A percentile compares a stretch with the other conserved stretches of the same genome.
phyloP scores from a whole-genome alignment of 2,113 vertebrate species.

The Hippocampus barbouri region DNA sequence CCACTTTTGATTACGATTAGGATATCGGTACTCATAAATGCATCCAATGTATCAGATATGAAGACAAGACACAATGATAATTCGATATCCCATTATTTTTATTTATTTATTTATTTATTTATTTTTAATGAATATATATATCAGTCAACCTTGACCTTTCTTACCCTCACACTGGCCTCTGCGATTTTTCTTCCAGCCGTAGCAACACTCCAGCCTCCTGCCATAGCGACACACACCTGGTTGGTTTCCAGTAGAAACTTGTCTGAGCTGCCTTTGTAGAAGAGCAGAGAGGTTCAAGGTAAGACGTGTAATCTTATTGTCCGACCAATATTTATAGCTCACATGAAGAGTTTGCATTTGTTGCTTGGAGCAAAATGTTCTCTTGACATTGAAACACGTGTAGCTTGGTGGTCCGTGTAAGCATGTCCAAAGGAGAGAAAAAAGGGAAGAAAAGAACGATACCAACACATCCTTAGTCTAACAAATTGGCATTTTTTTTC shows the following conservation, averaged over 20 bases:
- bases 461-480: not conserved
- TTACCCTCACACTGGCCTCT: slow-evolving; percentile 91
- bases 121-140: not conserved
- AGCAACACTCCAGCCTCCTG: slow-evolving; percentile 85
- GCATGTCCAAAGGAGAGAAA: too few relatives aligned
- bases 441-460: not conserved
- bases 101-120: not conserved
- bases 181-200: slow-evolving; percentile 87
- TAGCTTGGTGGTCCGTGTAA: not conserved
- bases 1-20: not conserved
- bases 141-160: not conserved
- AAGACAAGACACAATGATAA: not conserved
- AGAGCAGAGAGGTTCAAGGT: slow-evolving; percentile 23
- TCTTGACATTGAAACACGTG: slow-evolving; percentile 4
- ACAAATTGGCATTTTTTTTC: slow-evolving; percentile 9
- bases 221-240: slow-evolving; percentile 87
- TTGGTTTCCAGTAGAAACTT: slow-evolving; percentile 67
- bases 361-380: not conserved
- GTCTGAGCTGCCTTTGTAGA: slow-evolving; percentile 63
- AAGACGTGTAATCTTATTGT: slow-evolving; percentile 25
- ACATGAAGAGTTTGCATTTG: not conserved
- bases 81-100: not conserved
- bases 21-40: not conserved
- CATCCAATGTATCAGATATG: not conserved
- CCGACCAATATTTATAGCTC: slow-evolving; percentile 3